These are phyloP conservation scores for Diplodus puntazzo DNA, from an alignment of 2,797 vertebrate genomes.

Conservation along the genomic window DNA sequence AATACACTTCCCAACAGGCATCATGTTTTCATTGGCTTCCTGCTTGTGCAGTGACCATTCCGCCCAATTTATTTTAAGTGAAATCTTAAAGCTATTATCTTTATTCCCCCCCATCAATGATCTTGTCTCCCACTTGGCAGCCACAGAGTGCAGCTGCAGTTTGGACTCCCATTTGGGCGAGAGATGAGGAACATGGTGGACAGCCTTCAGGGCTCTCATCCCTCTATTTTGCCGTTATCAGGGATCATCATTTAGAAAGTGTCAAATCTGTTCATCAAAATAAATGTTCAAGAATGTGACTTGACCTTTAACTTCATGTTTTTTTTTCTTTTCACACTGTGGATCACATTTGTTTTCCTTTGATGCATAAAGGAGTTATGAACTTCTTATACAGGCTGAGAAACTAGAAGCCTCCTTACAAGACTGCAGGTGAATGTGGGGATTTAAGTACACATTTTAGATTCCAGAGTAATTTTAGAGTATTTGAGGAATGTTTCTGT, in stretches of 20 bases:
- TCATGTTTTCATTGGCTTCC: slow-evolving; percentile 42
- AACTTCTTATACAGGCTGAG: background rate
- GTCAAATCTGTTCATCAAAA: slow-evolving; percentile 69
- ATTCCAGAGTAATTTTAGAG: no score
- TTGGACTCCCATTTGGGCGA: slow-evolving; percentile 9
- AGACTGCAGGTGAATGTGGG: background rate
- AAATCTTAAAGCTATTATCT: slow-evolving; percentile 58
- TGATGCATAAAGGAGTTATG: background rate
- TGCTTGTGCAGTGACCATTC: slow-evolving; percentile 49
- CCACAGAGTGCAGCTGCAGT: slow-evolving; percentile 49
- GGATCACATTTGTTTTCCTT: background rate
- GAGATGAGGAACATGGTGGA: slow-evolving; percentile 20
- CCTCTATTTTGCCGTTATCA: slow-evolving; percentile 46
- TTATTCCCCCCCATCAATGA: slow-evolving; percentile 25
- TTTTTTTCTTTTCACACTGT: background rate
- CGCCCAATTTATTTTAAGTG: slow-evolving; percentile 55
- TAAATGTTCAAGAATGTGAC: slow-evolving; percentile 75
- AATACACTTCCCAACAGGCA: slow-evolving; percentile 28
- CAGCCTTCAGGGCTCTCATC: background rate
- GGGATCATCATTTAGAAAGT: slow-evolving; percentile 55
- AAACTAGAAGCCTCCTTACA: background rate
- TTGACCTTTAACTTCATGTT: slow-evolving; percentile 10
- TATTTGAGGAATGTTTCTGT: no score
- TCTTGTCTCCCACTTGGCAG: slow-evolving; percentile 43
- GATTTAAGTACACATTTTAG: background rate